phyloP scores from a whole-genome alignment of 2,888 invertebrate species.

The Cephus pygmeus region DNA sequence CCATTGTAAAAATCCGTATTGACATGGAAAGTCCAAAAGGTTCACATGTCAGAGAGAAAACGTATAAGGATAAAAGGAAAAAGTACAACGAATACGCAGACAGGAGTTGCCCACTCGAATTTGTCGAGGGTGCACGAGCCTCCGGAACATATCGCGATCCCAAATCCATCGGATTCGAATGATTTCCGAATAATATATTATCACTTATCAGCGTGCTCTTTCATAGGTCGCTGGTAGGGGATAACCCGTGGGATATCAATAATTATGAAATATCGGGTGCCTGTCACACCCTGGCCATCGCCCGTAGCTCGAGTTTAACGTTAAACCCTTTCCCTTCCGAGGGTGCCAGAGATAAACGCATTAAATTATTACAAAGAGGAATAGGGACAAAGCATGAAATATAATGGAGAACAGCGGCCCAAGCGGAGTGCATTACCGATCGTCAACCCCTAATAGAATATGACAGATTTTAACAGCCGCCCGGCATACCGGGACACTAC shows the following conservation, averaged over 20 bases:
- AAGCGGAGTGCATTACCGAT: constrained; percentile 39
- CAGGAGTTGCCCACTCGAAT: not conserved
- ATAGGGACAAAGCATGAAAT: constrained; percentile 33
- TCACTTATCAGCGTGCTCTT: constrained; percentile 22
- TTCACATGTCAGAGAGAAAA: not conserved
- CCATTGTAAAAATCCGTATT: not conserved
- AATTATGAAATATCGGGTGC: constrained; percentile 49
- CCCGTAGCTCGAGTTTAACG: not conserved
- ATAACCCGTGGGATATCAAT: constrained; percentile 36
- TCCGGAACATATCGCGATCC: not conserved
- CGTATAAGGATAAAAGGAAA: not conserved
- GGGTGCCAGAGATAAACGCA: constrained; percentile 35
- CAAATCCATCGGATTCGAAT: not conserved
- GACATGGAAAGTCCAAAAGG: not conserved
- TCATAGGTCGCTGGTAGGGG: constrained; percentile 25
- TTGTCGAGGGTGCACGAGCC: not conserved
- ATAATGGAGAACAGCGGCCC: constrained; percentile 33
- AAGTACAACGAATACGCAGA: not conserved
- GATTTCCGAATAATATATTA: constrained; percentile 33
- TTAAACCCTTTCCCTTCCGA: constrained; percentile 8
- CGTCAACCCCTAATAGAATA: constrained; percentile 37
- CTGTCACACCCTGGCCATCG: constrained; percentile 34
- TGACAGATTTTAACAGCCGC: constrained; percentile 34
- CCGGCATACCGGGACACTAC: not conserved
- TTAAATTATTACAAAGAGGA: constrained; percentile 43